Evolutionary conservation across 2,888 invertebrate genomes (phyloP).

Genomic region (Drepanosiphum platanoidis): DNA sequence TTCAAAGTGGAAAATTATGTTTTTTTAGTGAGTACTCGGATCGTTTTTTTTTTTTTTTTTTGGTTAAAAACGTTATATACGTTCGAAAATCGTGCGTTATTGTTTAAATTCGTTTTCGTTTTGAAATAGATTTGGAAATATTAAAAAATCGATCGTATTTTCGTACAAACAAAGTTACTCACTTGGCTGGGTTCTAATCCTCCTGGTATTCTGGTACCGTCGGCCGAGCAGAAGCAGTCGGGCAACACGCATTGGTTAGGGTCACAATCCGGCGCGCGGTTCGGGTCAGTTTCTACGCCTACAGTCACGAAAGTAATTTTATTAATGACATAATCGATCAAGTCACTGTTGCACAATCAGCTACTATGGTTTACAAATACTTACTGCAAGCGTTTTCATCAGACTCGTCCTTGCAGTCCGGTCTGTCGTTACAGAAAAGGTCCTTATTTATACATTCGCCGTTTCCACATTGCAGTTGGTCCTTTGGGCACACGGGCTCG

Average conservation of each 20-base stretch:
- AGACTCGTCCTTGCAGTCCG: constrained; percentile 92
- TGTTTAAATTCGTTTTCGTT: too few species aligned
- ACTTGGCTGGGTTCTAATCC: constrained; percentile 80
- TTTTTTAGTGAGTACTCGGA: too few species aligned
- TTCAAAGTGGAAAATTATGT: too few species aligned
- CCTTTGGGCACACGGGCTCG: constrained; percentile 90
- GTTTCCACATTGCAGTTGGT: constrained; percentile 89
- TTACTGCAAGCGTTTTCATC: constrained; percentile 96
- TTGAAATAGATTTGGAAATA: too few species aligned
- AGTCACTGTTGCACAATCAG: not conserved
- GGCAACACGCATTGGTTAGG: constrained; percentile 87
- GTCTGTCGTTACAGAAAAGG: constrained; percentile 91
- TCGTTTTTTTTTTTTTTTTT: too few species aligned
- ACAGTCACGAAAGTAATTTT: constrained; percentile 66
- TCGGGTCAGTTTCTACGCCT: constrained; percentile 91
- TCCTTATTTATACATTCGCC: constrained; percentile 92
- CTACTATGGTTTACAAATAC: constrained; percentile 68
- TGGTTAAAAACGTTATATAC: not conserved
- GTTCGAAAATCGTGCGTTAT: not conserved
- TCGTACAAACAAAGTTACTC: constrained; percentile 15
- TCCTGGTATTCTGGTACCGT: constrained; percentile 89
- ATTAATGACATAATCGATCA: not conserved
- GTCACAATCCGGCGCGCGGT: constrained; percentile 91
- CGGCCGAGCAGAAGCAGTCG: constrained; percentile 93
- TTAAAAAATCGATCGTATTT: too few species aligned